A percentile compares a stretch with the other conserved stretches of the same genome.
phyloP scores from a whole-genome alignment of 2,113 vertebrate genomes.

The Arothron firmamentum region DNA sequence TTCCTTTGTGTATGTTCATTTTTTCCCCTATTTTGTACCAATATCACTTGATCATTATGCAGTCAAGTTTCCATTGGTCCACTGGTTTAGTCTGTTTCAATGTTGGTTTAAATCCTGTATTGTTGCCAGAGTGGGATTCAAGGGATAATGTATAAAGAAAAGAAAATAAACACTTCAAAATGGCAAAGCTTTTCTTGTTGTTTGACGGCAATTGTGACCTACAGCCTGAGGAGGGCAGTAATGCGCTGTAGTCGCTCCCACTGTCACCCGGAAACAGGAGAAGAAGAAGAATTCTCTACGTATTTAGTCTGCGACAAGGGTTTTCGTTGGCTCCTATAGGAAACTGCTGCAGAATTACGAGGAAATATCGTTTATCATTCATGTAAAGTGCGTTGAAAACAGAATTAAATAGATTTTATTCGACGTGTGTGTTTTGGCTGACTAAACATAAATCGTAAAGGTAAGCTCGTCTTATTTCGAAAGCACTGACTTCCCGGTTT shows the following conservation, averaged over 20 bases:
- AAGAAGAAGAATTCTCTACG: constrained; percentile 15
- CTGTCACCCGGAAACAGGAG: too few relatives aligned
- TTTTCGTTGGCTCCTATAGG: too few relatives aligned
- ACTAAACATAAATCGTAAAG: constrained; percentile 12
- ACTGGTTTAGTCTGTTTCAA: constrained; percentile 75
- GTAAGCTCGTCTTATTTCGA: constrained; percentile 37
- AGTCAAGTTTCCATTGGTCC: constrained; percentile 62
- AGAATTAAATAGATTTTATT: not conserved
- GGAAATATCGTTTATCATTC: too few relatives aligned
- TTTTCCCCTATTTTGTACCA: constrained; percentile 61
- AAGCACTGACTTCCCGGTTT: not conserved
- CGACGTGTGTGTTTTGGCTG: not conserved
- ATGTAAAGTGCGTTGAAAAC: too few relatives aligned
- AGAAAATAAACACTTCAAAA: constrained; percentile 73
- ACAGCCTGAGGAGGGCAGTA: too few relatives aligned
- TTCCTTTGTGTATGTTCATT: constrained; percentile 70
- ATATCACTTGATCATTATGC: constrained; percentile 49
- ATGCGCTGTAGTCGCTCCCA: too few relatives aligned
- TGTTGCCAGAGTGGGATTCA: constrained; percentile 75
- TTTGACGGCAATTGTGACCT: not conserved
- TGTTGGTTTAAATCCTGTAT: constrained; percentile 73
- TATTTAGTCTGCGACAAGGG: constrained; percentile 55
- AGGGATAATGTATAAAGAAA: constrained; percentile 71
- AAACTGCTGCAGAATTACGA: too few relatives aligned
- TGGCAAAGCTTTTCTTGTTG: constrained; percentile 63